Conservation (phyloP, 2,113 vertebrate species). For the Thymallus thymallus region DNA sequence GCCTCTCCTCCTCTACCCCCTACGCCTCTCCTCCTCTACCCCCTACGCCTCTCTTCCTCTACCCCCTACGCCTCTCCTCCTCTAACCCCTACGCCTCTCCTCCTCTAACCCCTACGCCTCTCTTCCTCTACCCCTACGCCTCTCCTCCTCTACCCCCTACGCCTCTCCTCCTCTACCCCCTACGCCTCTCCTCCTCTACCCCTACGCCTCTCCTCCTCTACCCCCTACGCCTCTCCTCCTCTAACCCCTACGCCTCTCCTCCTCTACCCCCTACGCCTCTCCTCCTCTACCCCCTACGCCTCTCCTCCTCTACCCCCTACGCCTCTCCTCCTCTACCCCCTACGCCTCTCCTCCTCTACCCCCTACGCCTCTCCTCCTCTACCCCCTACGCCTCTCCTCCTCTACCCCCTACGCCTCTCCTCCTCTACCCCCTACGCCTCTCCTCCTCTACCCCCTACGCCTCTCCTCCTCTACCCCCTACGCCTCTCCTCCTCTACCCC, state of each 20-base stretch:
- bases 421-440: background rate
- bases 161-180: background rate
- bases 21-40: background rate
- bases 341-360: background rate
- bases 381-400: background rate
- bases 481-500: background rate
- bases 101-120: background rate
- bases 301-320: background rate
- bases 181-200: no score
- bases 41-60: background rate
- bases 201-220: no score
- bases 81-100: background rate
- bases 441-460: background rate
- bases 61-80: background rate
- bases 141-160: background rate
- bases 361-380: background rate
- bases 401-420: background rate
- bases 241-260: background rate
- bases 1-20: background rate
- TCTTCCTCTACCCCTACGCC: no score
- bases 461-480: background rate
- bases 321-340: background rate
- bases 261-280: no score
- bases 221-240: background rate
- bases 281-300: background rate